Evolutionary conservation across 2,888 invertebrate genomes (phyloP), one percentile per base, ranked within the genome.

Genomic region (Apomyelois bistriatella): DNA sequence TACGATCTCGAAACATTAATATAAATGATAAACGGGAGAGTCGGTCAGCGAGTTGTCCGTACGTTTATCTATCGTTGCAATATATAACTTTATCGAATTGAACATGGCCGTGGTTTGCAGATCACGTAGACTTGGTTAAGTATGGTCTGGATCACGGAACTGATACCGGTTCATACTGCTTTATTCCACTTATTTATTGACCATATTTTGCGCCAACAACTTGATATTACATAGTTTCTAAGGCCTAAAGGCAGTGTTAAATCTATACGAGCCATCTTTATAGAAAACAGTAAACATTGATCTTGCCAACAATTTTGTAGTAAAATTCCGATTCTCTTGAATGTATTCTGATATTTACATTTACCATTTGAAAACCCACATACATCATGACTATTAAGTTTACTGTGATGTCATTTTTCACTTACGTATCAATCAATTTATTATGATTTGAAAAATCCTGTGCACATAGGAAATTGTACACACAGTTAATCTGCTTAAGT

Each of bases 91-190:
- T 56, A 52, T 50, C 48, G 50, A 42, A 46, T 15, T 35, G 43
- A 55, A 57, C 49, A 50, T 41, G 40, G 56, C 48, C 48, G 38
- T 43, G 49, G 52, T 51, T 56, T 53, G 13, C 40, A 40, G 63
- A 60, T 61, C 59, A 59, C 58, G 58, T 53, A 49, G 55, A 55
- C 38, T 38, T 49, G 41, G 49, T 30, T 49, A 50, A 50, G 41
- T 50, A 40, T 50, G 53, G 60, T 56, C 64, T 64, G 63, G 67
- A 64, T 67, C 66, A 64, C 71, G 66, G 67, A 65, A 64, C 67
- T 61, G 60, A 61, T 63, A 56, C 59, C 53, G 59, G 40, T 56
- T 47, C 53, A 61, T 64, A 62, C 63, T 70, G 70, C 66, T 62
- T 54, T 48, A 58, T 53, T 53, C 52, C 32, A 46, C 46, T 46